phyloP scores from a whole-genome alignment of 1,140 invertebrate genomes.

The Apis mellifera region Amel_HAv3.1 CM009942.2:9260501-9261000 shows the following conservation, averaged over 20 bases:
- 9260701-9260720: slow-evolving; percentile 72
- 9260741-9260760: slow-evolving; percentile 87
- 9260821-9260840: slow-evolving; percentile 86
- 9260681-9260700: slow-evolving; percentile 69
- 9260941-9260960: neutral
- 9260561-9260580: slow-evolving; percentile 82
- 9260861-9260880: slow-evolving; percentile 83
- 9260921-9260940: slow-evolving; percentile 74
- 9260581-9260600: slow-evolving; percentile 82
- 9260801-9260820: slow-evolving; percentile 83
- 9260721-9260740: slow-evolving; percentile 66
- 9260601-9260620: slow-evolving; percentile 84
- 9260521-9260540: neutral
- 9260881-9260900: slow-evolving; percentile 87
- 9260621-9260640: slow-evolving; percentile 80
- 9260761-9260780: slow-evolving; percentile 91
- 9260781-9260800: slow-evolving; percentile 82
- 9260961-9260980: neutral
- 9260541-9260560: slow-evolving; percentile 53
- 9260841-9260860: slow-evolving; percentile 90
- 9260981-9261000: neutral
- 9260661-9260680: slow-evolving; percentile 71
- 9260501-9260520: neutral
- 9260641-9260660: slow-evolving; percentile 70
- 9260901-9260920: slow-evolving; percentile 90